Base-by-base conservation (phyloP, 2,888 invertebrate genomes). In the Megastigmus dorsalis region DNA sequence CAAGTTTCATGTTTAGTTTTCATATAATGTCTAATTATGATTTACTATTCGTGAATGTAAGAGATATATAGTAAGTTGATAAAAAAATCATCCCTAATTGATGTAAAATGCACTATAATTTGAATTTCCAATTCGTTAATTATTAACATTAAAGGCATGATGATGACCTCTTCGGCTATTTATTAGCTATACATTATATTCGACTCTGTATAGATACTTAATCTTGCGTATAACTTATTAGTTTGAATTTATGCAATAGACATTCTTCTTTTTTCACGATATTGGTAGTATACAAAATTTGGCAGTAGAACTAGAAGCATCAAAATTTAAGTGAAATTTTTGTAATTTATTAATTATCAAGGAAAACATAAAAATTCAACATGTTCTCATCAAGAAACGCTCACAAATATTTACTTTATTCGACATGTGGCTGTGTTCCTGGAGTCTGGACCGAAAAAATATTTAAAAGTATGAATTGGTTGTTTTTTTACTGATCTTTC, bases 361-460 rank as follows among this genome's bases (percentile, higher is more conserved):
- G 9, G 10, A 36, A 38, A 50, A 0, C 5, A 28, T 54, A n/a
- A 0, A 6, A 18, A 18, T 4, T 7, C 6, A 76, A 9, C 3
- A 73, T 74, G 73, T 67, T 62, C 55, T 13, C 18, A 0, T 15
- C 36, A 1, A 69, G n/a, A 26, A 67, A 23, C 5, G 26, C 30
- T 26, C 67, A 57, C 33, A 75, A 23, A 57, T 71, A 45, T 63
- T 13, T 75, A 0, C 1, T 71, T 26, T 43, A 36, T 18, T 67
- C 75, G 0, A 71, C 48, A n/a, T 75, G 75, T 18, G 63, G 63
- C 5, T 75, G 71, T 9, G 20, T 71, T 10, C 67, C 75, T n/a
- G 52, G 63, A 1, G 38, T 6, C 10, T 57, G 9, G 3, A 52
- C 63, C 38, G 67, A 75, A 26, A 67, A 33, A 52, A 26, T 57